Evolutionary conservation across 2,888 invertebrate species (phyloP), one percentile per base, ranked within the genome.

Genomic region (Notocelia uddmanniana): DNA sequence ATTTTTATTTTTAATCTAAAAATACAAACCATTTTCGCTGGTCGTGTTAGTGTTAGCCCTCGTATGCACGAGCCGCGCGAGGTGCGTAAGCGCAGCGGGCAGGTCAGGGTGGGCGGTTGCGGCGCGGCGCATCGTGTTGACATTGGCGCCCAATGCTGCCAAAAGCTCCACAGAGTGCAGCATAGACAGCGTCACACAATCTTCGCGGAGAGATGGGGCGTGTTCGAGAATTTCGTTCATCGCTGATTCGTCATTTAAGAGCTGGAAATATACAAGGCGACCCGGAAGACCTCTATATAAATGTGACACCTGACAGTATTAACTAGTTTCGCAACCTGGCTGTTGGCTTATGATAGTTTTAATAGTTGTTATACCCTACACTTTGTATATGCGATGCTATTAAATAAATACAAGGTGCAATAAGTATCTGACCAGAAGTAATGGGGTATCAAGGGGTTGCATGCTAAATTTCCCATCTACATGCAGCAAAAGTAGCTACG

Each of bases 161-260:
- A 97, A 90, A n/a, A 97, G 87, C 79, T 97, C 96, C 19, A 96
- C 96, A 84, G 97, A 97, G 82, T 96, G 96, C 15, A 97, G 92
- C 77, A 97, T 95, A 0, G 97, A 96, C 37, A 97, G 89, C 0
- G 97, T 96, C 15, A 96, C 95, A 50, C 96, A 96, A 84, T 97
- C 97, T 45, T 96, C 95, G 0, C 93, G 94, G 13, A 97, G 89
- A 0, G 95, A 96, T 9, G 97, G 97, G 0, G 96, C 95, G 31
- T 95, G 95, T 55, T 95, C 95, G 63, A 96, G 94, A 15, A 97
- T 95, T 84, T 96, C 96, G 73, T 96, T 95, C 81, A 97, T 90
- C 9, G 89, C 88, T 6, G 90, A 82, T 64, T 92, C 93, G 45
- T 93, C 92, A 80, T 93, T 93, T 55, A 93, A 79, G 5, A 93